Percentiles rank a stretch among this genome's conserved stretches.
Evolutionary conservation across 2,888 invertebrate species (phyloP).

Genomic region (Nemotelus nigrinus): DNA sequence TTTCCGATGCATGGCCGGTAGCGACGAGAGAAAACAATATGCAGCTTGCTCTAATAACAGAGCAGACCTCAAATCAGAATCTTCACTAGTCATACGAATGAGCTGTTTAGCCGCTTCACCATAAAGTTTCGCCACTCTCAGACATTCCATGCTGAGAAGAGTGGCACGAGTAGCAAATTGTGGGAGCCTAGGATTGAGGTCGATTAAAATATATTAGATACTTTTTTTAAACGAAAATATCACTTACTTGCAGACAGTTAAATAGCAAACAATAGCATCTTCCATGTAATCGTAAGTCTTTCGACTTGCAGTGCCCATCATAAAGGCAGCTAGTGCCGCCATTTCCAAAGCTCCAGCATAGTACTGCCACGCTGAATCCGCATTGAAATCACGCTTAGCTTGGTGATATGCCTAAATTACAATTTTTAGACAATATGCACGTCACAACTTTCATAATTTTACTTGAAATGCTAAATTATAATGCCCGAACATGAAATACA

Average conservation of each 20-base stretch:
- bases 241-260: slow-evolving; percentile 85
- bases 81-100: slow-evolving; percentile 95
- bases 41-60: slow-evolving; percentile 94
- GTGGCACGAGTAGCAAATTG: slow-evolving; percentile 94
- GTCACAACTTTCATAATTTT: slow-evolving; percentile 30
- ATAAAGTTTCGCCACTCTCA: slow-evolving; percentile 80
- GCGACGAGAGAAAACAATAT: slow-evolving; percentile 80
- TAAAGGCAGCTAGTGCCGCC: slow-evolving; percentile 92
- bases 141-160: slow-evolving; percentile 86
- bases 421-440: not conserved
- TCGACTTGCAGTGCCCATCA: slow-evolving; percentile 81
- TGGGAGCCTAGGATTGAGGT: slow-evolving; percentile 73
- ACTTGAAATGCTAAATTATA: slow-evolving; percentile 88
- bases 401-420: slow-evolving; percentile 80
- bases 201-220: slow-evolving; percentile 12
- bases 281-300: slow-evolving; percentile 93
- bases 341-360: slow-evolving; percentile 97
- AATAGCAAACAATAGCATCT: slow-evolving; percentile 90
- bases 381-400: slow-evolving; percentile 96
- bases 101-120: slow-evolving; percentile 95
- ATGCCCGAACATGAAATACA: slow-evolving; percentile 96
- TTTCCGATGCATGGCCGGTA: slow-evolving; percentile 82
- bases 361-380: slow-evolving; percentile 96
- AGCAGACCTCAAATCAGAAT: slow-evolving; percentile 95
- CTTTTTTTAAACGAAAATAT: not conserved